phyloP scores from a whole-genome alignment of 2,113 vertebrate species.

The Shinisaurus crocodilurus region DNA sequence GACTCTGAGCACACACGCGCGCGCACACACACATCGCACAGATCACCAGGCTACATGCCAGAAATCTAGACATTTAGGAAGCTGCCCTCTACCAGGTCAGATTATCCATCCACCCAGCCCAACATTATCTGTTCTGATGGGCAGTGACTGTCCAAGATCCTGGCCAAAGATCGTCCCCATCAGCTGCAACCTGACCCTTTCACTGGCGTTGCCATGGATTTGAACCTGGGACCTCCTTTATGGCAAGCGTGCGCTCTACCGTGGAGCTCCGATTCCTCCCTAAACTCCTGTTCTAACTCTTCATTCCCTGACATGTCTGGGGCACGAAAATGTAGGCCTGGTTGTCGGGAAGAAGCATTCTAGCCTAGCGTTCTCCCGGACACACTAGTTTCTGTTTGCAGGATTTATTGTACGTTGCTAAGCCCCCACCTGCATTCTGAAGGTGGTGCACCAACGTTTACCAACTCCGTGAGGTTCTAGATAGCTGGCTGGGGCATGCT shows the following conservation, averaged over 20 bases:
- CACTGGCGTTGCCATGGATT: not conserved
- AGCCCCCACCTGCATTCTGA: too few relatives aligned
- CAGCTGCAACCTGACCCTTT: not conserved
- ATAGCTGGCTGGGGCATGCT: too few relatives aligned
- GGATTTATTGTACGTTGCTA: not conserved
- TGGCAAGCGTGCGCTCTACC: not conserved
- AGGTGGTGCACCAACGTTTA: not conserved
- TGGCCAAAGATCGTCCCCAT: not conserved
- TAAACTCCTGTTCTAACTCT: not conserved
- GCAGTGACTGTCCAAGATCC: not conserved
- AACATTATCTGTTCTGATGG: too few relatives aligned
- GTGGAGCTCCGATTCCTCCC: not conserved
- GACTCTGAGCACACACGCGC: too few relatives aligned
- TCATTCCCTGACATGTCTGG: not conserved
- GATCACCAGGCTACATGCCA: not conserved
- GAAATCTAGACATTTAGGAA: not conserved
- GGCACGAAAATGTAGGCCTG: not conserved
- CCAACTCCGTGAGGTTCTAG: too few relatives aligned
- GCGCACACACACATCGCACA: not conserved
- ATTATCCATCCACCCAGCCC: not conserved
- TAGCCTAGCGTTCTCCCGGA: not conserved
- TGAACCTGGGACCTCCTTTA: not conserved
- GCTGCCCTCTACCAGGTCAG: not conserved
- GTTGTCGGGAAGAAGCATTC: not conserved
- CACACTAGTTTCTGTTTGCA: not conserved